These are phyloP conservation scores for Pterostichus madidus DNA, from an alignment of 2,888 invertebrate species.

Conservation along the genomic window DNA sequence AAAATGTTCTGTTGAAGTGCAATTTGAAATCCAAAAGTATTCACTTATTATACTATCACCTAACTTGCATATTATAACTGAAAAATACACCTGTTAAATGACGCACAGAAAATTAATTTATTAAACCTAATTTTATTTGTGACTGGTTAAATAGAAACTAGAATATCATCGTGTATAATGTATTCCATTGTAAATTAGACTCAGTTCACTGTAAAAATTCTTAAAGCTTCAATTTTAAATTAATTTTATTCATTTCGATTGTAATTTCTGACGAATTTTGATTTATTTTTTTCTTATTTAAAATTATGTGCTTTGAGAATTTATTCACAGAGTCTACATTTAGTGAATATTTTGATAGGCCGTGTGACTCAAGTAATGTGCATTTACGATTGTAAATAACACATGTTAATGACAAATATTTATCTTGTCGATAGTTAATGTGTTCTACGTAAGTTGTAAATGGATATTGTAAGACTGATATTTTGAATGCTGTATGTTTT, in stretches of 20 bases:
- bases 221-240: slow-evolving; percentile 37
- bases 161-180: slow-evolving; percentile 34
- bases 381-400: slow-evolving; percentile 75
- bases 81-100: slow-evolving; percentile 63
- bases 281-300: background rate
- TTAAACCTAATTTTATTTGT: slow-evolving; percentile 63
- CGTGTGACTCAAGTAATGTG: slow-evolving; percentile 77
- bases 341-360: slow-evolving; percentile 72
- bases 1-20: slow-evolving; percentile 49
- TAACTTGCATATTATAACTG: slow-evolving; percentile 48
- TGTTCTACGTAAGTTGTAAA: slow-evolving; percentile 67
- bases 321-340: slow-evolving; percentile 62
- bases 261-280: slow-evolving; percentile 20
- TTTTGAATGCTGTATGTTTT: slow-evolving; percentile 76
- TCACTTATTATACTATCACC: slow-evolving; percentile 54
- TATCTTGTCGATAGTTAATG: slow-evolving; percentile 65
- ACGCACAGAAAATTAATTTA: slow-evolving; percentile 66
- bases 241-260: background rate
- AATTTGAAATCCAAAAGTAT: slow-evolving; percentile 55
- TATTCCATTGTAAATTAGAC: slow-evolving; percentile 60
- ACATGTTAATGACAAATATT: slow-evolving; percentile 64
- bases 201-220: slow-evolving; percentile 54
- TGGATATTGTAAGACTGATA: slow-evolving; percentile 76
- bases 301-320: slow-evolving; percentile 48
- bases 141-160: slow-evolving; percentile 61